phyloP scores from a whole-genome alignment of 2,113 vertebrate genomes.

The Crocuta crocuta region DNA sequence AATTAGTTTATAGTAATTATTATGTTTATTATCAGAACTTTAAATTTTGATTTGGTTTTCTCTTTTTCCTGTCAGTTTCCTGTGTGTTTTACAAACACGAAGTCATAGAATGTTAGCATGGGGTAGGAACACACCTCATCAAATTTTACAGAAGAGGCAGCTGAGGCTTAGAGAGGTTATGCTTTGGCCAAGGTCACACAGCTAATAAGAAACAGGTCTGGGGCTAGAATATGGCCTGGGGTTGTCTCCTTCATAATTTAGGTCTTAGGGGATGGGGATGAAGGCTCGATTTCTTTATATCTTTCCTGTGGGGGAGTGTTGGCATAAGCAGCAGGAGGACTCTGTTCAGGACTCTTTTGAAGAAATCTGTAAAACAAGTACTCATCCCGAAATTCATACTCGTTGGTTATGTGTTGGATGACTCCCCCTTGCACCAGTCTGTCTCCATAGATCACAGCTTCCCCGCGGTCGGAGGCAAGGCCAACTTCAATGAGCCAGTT shows the following conservation, averaged over 20 bases:
- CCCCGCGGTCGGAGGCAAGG: constrained; percentile 92
- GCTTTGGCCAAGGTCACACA: constrained; percentile 5
- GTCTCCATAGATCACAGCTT: constrained; percentile 93
- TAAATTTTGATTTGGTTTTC: constrained; percentile 19
- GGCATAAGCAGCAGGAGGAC: constrained; percentile 63
- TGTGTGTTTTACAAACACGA: constrained; percentile 1
- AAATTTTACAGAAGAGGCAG: constrained; percentile 47
- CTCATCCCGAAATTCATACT: constrained; percentile 92
- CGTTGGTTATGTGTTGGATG: constrained; percentile 92
- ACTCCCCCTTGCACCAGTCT: constrained; percentile 92
- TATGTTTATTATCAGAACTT: constrained; percentile 46
- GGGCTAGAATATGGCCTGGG: neutral
- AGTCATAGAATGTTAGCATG: neutral
- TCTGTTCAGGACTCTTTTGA: constrained; percentile 73
- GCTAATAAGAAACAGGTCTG: constrained; percentile 3
- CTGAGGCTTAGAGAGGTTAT: constrained; percentile 18
- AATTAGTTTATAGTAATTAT: constrained; percentile 9
- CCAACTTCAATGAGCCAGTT: constrained; percentile 96
- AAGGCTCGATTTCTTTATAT: constrained; percentile 45
- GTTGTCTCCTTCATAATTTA: constrained; percentile 42
- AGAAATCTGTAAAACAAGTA: constrained; percentile 92
- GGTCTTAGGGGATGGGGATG: constrained; percentile 12
- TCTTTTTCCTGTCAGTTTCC: constrained; percentile 43
- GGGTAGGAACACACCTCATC: neutral
- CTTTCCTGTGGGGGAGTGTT: constrained; percentile 16